Evolutionary conservation across 64 coral and sea anemone genomes (phyloP).

Genomic region (Dendrophyllia cribrosa): DNA sequence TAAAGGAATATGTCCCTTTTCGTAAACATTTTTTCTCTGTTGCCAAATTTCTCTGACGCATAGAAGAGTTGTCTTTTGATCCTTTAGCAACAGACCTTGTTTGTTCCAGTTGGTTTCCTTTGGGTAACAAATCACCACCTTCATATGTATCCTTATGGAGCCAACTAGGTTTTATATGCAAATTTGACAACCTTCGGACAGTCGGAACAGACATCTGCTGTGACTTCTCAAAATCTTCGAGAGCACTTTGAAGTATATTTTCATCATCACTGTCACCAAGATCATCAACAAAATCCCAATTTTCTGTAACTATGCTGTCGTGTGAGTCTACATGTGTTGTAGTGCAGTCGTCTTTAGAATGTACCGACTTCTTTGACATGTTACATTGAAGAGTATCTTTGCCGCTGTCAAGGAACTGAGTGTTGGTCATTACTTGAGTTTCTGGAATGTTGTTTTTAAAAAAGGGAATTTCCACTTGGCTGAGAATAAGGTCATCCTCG

Average conservation of each 20-base stretch:
- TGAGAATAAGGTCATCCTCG: conserved; percentile 50
- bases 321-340: neutral
- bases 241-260: conserved; percentile 34
- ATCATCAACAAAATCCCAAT: conserved; percentile 65
- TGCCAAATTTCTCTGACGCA: neutral
- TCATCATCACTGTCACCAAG: conserved; percentile 52
- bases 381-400: neutral
- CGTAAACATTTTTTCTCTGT: neutral
- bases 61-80: neutral
- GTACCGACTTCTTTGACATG: too few species aligned
- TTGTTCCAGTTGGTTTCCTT: neutral
- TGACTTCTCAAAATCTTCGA: conserved; percentile 63
- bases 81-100: neutral
- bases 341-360: neutral
- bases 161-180: conserved; percentile 19
- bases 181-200: neutral
- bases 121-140: neutral
- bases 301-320: conserved; percentile 59
- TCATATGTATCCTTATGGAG: neutral
- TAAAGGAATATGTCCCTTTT: conserved; percentile 4
- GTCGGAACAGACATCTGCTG: conserved; percentile 33
- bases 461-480: conserved; percentile 64
- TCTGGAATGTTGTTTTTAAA: conserved; percentile 23
- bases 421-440: conserved; percentile 50
- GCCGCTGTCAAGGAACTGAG: conserved; percentile 22